These are phyloP conservation scores for Gastracanthus pulcherrimus DNA, from an alignment of 2,888 invertebrate genomes.

Conservation along the genomic window DNA sequence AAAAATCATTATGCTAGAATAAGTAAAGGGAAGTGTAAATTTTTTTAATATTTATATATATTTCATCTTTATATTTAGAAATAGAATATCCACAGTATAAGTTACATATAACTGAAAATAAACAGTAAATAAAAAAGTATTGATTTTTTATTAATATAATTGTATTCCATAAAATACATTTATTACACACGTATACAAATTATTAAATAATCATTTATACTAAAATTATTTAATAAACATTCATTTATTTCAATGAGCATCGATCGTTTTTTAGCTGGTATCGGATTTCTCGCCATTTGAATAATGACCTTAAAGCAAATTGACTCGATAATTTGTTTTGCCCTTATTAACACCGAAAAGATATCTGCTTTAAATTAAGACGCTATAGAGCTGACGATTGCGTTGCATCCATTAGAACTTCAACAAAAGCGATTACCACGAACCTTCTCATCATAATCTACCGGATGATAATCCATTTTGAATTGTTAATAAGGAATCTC, in stretches of 20 bases:
- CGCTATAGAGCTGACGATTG: background rate
- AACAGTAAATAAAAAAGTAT: background rate
- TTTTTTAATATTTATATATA: too few species aligned
- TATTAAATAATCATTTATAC: too few species aligned
- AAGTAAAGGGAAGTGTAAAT: too few species aligned
- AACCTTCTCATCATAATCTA: background rate
- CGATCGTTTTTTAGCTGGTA: too few species aligned
- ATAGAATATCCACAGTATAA: background rate
- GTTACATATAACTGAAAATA: background rate
- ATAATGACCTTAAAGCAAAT: background rate
- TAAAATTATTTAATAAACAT: too few species aligned
- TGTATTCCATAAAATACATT: too few species aligned
- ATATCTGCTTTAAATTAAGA: background rate
- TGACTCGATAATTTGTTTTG: background rate
- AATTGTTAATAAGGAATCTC: constrained; percentile 25
- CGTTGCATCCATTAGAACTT: background rate
- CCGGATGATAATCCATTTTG: background rate
- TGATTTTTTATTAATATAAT: background rate
- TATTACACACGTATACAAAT: too few species aligned
- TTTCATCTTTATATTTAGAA: background rate
- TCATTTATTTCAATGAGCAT: too few species aligned
- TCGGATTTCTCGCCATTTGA: too few species aligned
- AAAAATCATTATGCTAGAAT: too few species aligned
- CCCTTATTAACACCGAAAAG: background rate
- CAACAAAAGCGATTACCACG: background rate